phyloP scores from a whole-genome alignment of 2,888 invertebrate species.

The Apodemia mormo region DNA sequence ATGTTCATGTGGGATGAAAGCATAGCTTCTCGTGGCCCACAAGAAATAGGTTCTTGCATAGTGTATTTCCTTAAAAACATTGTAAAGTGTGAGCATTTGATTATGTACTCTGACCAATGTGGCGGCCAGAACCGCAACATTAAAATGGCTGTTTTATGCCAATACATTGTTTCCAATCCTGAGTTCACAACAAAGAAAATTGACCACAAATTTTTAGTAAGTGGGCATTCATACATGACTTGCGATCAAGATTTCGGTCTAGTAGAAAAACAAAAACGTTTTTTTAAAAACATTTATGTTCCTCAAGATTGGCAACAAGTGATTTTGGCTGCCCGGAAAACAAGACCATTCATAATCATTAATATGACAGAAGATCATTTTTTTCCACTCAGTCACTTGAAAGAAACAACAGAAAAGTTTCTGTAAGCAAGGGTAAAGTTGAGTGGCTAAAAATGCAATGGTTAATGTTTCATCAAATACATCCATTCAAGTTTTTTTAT shows the following conservation, averaged over 20 bases:
- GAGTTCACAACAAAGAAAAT: background rate
- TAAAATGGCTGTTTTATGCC: slow-evolving; percentile 40
- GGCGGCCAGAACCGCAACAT: slow-evolving; percentile 45
- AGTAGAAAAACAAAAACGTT: background rate
- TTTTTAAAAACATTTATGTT: background rate
- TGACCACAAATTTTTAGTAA: background rate
- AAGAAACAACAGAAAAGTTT: slow-evolving; percentile 19
- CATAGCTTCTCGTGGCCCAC: background rate
- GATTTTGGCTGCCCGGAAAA: slow-evolving; percentile 19
- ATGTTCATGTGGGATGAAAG: background rate
- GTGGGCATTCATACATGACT: background rate
- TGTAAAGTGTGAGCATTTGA: slow-evolving; percentile 31
- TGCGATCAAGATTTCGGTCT: background rate
- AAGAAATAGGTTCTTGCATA: background rate
- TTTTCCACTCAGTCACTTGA: slow-evolving; percentile 17
- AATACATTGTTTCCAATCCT: slow-evolving; percentile 28
- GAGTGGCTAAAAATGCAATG: slow-evolving; percentile 21
- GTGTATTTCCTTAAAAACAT: slow-evolving; percentile 24
- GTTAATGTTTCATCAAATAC: slow-evolving; percentile 19
- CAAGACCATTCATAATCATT: slow-evolving; percentile 18
- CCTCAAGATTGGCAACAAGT: background rate
- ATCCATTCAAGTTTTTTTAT: slow-evolving; percentile 18
- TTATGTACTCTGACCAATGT: slow-evolving; percentile 39
- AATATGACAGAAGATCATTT: slow-evolving; percentile 20
- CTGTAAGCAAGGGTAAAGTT: slow-evolving; percentile 17